Evolutionary conservation across 2,888 invertebrate species (phyloP).

Genomic region (Carabus problematicus): DNA sequence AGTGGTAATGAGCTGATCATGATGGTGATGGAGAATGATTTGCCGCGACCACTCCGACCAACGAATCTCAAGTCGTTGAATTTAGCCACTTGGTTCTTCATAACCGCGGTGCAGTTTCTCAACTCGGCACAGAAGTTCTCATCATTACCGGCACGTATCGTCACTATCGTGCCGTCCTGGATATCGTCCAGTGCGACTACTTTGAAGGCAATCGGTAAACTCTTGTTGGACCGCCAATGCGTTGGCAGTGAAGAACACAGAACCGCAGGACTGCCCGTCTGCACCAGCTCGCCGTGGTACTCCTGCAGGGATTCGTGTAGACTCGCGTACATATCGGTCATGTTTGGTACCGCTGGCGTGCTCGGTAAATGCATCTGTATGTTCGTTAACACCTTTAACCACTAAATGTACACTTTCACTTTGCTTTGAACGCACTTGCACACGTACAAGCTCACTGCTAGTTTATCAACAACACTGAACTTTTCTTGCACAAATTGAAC

Average conservation of each 20-base stretch:
- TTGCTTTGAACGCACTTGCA: neutral
- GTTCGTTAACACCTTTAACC: neutral
- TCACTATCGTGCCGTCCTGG: conserved; percentile 92
- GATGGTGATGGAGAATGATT: conserved; percentile 94
- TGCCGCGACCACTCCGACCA: conserved; percentile 95
- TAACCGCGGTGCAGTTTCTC: conserved; percentile 90
- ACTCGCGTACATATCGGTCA: conserved; percentile 77
- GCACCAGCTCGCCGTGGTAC: conserved; percentile 91
- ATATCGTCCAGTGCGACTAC: conserved; percentile 94
- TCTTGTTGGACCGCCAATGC: conserved; percentile 98
- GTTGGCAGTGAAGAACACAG: conserved; percentile 92
- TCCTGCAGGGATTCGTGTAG: conserved; percentile 83
- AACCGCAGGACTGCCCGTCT: conserved; percentile 95
- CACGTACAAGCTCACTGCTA: neutral
- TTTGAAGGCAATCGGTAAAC: conserved; percentile 94
- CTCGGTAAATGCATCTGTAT: conserved; percentile 72
- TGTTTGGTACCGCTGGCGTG: conserved; percentile 64
- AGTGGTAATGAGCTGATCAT: conserved; percentile 80
- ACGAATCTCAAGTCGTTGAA: conserved; percentile 99
- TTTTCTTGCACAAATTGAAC: neutral
- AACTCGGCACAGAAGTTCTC: conserved; percentile 97
- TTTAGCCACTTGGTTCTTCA: conserved; percentile 98
- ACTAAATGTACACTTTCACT: neutral
- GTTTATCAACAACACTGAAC: neutral
- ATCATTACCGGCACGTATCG: conserved; percentile 95